A percentile compares a stretch with the other conserved stretches of the same genome.
Evolutionary conservation across 1,140 invertebrate genomes (phyloP).

Genomic region (Gerris buenoi): DNA sequence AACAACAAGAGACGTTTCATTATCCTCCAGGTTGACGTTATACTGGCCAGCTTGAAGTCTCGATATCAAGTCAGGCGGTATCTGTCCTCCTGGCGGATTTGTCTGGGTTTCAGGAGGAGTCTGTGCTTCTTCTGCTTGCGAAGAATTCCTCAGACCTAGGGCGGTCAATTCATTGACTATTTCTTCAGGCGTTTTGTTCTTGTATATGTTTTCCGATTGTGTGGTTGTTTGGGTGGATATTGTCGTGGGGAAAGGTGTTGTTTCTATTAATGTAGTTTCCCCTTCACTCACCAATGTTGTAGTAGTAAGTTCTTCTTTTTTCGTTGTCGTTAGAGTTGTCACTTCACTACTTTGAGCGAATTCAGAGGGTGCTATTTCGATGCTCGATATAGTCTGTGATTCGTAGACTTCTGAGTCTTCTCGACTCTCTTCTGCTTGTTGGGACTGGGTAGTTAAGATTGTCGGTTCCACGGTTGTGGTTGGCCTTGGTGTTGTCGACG

Average conservation of each 20-base stretch:
- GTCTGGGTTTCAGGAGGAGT: conserved; percentile 4
- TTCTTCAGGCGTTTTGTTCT: conserved; percentile 14
- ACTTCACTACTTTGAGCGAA: not conserved
- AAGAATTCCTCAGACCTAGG: conserved; percentile 6
- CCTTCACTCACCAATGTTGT: not conserved
- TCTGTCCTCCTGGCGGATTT: not conserved
- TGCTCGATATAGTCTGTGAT: not conserved
- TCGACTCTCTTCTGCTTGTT: not conserved
- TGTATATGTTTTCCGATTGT: not conserved
- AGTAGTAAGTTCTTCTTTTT: not conserved
- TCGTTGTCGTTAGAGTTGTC: not conserved
- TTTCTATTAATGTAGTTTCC: not conserved
- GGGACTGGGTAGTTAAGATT: not conserved
- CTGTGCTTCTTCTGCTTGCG: not conserved
- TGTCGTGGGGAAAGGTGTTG: not conserved
- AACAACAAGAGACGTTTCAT: conserved; percentile 11
- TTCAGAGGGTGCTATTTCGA: not conserved
- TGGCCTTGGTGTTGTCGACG: not conserved
- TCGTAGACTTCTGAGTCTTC: not conserved
- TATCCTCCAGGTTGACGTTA: not conserved
- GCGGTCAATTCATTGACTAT: conserved; percentile 11
- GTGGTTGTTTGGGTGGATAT: not conserved
- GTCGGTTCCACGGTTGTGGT: not conserved
- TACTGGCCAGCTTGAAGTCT: not conserved
- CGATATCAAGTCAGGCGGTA: not conserved